phyloP scores from a whole-genome alignment of 2,797 vertebrate genomes.

The Hemitrygon akajei region DNA sequence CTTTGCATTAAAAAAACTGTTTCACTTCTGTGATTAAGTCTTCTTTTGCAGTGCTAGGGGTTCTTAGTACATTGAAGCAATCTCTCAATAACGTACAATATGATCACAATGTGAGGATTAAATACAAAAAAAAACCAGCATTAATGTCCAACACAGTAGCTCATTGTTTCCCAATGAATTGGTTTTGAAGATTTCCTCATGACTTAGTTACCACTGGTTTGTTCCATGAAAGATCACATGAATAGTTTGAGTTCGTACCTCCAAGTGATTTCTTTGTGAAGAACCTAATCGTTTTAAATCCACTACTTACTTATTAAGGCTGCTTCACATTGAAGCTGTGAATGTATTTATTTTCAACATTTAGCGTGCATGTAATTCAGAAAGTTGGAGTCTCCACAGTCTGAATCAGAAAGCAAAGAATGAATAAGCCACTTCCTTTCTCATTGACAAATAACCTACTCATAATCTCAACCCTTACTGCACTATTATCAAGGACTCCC shows the following conservation, averaged over 20 bases:
- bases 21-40: conserved; percentile 19
- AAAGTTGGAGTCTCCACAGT: background rate
- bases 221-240: conserved; percentile 21
- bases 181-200: conserved; percentile 32
- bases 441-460: background rate
- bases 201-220: conserved; percentile 23
- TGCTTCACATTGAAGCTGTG: background rate
- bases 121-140: conserved; percentile 15
- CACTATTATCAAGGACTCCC: background rate
- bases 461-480: background rate
- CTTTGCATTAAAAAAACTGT: background rate
- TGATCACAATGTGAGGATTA: conserved; percentile 36
- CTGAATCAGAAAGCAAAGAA: background rate
- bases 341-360: conserved; percentile 20
- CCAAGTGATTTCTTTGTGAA: conserved; percentile 35
- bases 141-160: conserved; percentile 29
- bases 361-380: background rate
- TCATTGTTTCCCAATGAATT: conserved; percentile 30
- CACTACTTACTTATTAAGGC: conserved; percentile 25
- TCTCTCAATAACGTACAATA: conserved; percentile 6
- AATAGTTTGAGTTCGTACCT: conserved; percentile 15
- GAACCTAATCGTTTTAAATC: conserved; percentile 34
- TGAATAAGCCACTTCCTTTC: background rate
- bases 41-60: background rate
- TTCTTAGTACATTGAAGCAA: conserved; percentile 17